phyloP scores from a whole-genome alignment of 2,888 invertebrate species.

The Minunthozetes semirufus region DNA sequence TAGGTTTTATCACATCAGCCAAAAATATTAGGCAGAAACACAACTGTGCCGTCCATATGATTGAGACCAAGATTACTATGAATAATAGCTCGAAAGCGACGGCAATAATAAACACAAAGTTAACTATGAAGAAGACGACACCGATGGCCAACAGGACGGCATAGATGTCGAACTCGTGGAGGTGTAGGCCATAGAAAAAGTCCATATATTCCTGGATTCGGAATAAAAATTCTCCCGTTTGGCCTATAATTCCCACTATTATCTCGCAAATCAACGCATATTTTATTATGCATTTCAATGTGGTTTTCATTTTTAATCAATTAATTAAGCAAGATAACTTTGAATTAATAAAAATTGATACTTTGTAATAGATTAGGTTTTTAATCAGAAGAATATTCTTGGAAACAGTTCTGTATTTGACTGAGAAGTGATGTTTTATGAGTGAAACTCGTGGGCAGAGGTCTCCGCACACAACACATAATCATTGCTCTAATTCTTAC shows the following conservation, averaged over 20 bases:
- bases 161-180: constrained; percentile 5
- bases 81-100: not conserved
- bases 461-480: too few relatives aligned
- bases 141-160: constrained; percentile 5
- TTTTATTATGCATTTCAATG: constrained; percentile 35
- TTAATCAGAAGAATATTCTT: too few relatives aligned
- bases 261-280: constrained; percentile 26
- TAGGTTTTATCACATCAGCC: not conserved
- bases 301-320: constrained; percentile 4
- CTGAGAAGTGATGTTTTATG: too few relatives aligned
- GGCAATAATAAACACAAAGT: constrained; percentile 25
- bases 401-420: too few relatives aligned
- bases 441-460: too few relatives aligned
- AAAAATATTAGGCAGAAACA: not conserved
- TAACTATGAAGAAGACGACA: not conserved
- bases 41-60: constrained; percentile 19
- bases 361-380: too few relatives aligned
- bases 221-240: constrained; percentile 27
- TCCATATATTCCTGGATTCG: constrained; percentile 11
- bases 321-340: too few relatives aligned
- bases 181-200: not conserved
- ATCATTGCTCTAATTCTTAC: too few relatives aligned
- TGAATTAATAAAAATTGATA: too few relatives aligned
- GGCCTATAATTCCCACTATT: constrained; percentile 26
- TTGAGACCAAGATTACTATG: not conserved